phyloP scores from a whole-genome alignment of 2,888 invertebrate species.

The Troides helena region DNA sequence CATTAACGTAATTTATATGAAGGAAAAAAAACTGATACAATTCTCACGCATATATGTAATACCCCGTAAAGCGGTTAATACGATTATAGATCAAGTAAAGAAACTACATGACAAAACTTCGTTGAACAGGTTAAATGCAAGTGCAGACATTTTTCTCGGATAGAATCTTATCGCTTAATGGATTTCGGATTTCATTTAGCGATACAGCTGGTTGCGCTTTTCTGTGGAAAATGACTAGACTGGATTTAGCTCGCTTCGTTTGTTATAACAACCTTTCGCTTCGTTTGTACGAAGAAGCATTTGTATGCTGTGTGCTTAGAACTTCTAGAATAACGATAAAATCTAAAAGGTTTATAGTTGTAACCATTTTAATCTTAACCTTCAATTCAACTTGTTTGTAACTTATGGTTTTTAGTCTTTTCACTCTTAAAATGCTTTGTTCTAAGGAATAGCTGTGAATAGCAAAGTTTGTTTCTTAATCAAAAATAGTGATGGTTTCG shows the following conservation, averaged over 20 bases:
- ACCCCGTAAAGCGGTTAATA: background rate
- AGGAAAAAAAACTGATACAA: background rate
- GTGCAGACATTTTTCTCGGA: background rate
- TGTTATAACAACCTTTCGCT: background rate
- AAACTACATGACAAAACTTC: background rate
- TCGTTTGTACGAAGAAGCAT: background rate
- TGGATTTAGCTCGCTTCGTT: background rate
- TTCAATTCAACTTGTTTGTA: no score
- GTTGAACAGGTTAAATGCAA: background rate
- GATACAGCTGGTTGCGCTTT: constrained; percentile 4
- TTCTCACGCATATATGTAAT: background rate
- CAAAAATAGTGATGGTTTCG: no score
- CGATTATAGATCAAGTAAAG: background rate
- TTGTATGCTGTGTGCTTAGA: background rate
- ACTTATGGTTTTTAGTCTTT: no score
- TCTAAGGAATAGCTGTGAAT: background rate
- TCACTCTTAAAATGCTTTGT: no score
- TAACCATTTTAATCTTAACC: no score
- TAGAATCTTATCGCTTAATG: constrained; percentile 2
- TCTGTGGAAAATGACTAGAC: background rate
- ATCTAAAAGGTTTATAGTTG: no score
- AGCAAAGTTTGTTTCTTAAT: background rate
- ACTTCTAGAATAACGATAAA: no score
- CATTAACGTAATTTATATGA: no score
- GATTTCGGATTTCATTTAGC: constrained; percentile 8